Base-by-base conservation (phyloP, 23 tunicate genomes). In the Trididemnum miniatum region DNA sequence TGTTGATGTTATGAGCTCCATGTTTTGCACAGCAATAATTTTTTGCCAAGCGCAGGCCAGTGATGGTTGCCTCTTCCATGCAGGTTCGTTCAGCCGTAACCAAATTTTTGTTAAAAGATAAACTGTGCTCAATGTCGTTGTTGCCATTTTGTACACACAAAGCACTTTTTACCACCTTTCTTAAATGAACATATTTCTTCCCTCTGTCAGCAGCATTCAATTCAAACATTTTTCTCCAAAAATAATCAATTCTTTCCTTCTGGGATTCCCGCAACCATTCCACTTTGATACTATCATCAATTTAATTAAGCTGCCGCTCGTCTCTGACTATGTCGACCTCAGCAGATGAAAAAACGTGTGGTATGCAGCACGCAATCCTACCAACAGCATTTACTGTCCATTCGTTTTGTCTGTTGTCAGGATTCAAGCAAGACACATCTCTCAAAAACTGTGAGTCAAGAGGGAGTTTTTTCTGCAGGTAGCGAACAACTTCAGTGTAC, bases 331-430 rank as follows among this genome's bases (percentile, higher is more conserved):
- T 62, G 29, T 62, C 67, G n/a, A 62, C 29, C n/a, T 62, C 67
- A 12, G 5, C 5, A 12, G 67, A 4, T 24, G 67, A 62, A 62
- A 62, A 26, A 62, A 62, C 26, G 29, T 24, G 67, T 5, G 67
- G 29, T 26, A 62, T 20, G 29, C 67, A 62, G 25, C n/a, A 26
- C 15, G 67, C 67, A 62, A 62, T 62, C n/a, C 67, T 22, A 62
- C 67, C 67, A 62, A 62, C n/a, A 3, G 67, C 67, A 62, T 62
- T 62, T 22, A 62, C 67, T 22, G 67, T 62, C 67, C 67, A 62
- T 22, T 62, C 67, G n/a, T 26, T 62, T 20, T 22, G 26, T 22
- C 67, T 22, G n/a, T 22, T 62, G 26, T 26, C n/a, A 4, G 67
- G 15, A n/a, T 62, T 62, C 29, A 62, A 24, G 29, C 67, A 62